These are phyloP conservation scores for Papilio xuthus DNA, from an alignment of 1,140 invertebrate species.

Conservation along the genomic window DNA sequence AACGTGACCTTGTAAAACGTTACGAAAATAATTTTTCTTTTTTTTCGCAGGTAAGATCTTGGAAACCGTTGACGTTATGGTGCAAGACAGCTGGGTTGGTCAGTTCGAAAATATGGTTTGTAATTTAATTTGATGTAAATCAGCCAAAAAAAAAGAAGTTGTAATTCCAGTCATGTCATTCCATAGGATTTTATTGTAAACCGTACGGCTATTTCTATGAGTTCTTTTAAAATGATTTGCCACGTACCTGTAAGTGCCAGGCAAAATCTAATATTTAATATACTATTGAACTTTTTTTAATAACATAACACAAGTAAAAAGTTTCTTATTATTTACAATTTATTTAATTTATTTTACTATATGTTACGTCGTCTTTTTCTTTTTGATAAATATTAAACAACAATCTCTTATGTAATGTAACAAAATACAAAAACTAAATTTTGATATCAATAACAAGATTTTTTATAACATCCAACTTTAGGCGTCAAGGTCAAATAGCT, in stretches of 20 bases:
- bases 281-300: neutral
- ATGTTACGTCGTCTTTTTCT: too few species aligned
- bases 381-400: too few species aligned
- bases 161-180: too few species aligned
- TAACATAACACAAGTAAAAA: too few species aligned
- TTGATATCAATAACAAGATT: neutral
- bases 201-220: too few species aligned
- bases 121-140: neutral
- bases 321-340: too few species aligned
- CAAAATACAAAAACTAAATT: neutral
- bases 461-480: neutral
- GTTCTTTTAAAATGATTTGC: neutral
- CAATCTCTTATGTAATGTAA: too few species aligned
- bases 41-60: conserved; percentile 3
- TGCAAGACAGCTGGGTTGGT: neutral
- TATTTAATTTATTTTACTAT: too few species aligned
- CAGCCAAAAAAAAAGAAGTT: neutral
- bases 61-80: neutral
- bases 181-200: too few species aligned
- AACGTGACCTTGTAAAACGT: conserved; percentile 1
- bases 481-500: neutral
- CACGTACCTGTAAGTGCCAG: too few species aligned
- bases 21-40: neutral
- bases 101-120: neutral
- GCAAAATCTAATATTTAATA: neutral